phyloP scores from a whole-genome alignment of 2,888 invertebrate species.

The Pristionchus maxplancki region DNA sequence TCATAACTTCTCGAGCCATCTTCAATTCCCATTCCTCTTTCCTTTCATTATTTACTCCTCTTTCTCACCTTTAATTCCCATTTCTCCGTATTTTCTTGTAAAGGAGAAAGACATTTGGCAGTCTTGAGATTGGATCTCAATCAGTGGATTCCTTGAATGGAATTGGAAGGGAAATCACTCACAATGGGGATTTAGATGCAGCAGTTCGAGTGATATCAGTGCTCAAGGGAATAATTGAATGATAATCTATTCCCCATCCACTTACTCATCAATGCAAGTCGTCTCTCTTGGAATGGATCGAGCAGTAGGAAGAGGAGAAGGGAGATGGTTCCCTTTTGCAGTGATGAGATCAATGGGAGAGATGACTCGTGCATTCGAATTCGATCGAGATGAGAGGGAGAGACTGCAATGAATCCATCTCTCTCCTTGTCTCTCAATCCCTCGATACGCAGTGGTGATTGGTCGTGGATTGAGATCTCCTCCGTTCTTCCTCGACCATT shows the following conservation, averaged over 20 bases:
- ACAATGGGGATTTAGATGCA: not conserved
- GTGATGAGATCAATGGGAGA: not conserved
- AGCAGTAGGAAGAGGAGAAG: slow-evolving; percentile 23
- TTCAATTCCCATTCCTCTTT: too few relatives aligned
- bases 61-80: not conserved
- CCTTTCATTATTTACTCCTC: not conserved
- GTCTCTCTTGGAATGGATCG: not conserved
- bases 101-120: not conserved
- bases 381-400: not conserved
- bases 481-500: slow-evolving; percentile 29
- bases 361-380: not conserved
- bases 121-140: not conserved
- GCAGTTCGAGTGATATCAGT: not conserved
- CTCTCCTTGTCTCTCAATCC: not conserved
- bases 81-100: not conserved
- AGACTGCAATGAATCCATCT: not conserved
- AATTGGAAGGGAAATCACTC: not conserved
- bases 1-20: slow-evolving; percentile 26
- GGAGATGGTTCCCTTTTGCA: not conserved
- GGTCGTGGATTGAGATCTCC: slow-evolving; percentile 40
- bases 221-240: not conserved
- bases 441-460: slow-evolving; percentile 15
- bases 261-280: not conserved
- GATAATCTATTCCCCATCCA: not conserved
- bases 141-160: not conserved